phyloP scores from a whole-genome alignment of 2,888 invertebrate species.

The Sabatieria punctata region DNA sequence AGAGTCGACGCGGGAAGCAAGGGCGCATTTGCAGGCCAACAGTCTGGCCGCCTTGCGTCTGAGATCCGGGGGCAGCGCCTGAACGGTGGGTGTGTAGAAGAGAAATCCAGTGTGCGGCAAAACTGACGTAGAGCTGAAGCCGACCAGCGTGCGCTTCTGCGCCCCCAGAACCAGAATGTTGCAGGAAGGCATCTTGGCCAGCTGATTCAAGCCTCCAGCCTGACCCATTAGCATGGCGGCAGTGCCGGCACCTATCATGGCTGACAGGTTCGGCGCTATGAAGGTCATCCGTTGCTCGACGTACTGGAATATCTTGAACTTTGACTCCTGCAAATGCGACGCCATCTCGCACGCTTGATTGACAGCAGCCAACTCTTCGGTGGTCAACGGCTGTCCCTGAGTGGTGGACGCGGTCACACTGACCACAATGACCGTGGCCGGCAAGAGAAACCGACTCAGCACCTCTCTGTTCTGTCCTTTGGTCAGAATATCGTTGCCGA shows the following conservation, averaged over 20 bases:
- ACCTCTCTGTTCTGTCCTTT: constrained; percentile 68
- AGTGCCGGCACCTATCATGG: constrained; percentile 65
- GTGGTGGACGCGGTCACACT: constrained; percentile 99
- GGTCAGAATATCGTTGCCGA: constrained; percentile 65
- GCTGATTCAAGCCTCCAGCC: constrained; percentile 82
- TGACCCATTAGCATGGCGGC: constrained; percentile 88
- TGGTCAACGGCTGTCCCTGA: constrained; percentile 55
- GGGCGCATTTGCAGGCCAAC: constrained; percentile 75
- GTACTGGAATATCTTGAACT: constrained; percentile 77
- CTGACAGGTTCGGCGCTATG: constrained; percentile 91
- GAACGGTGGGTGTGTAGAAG: constrained; percentile 70
- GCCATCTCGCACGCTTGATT: constrained; percentile 39
- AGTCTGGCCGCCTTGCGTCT: constrained; percentile 79
- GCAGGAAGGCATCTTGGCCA: constrained; percentile 93
- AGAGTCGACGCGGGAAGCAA: constrained; percentile 88
- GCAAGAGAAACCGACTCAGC: constrained; percentile 75
- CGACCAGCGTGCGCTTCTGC: constrained; percentile 72
- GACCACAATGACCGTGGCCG: constrained; percentile 98
- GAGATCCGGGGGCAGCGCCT: constrained; percentile 69
- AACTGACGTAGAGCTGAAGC: constrained; percentile 79
- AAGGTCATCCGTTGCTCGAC: constrained; percentile 98
- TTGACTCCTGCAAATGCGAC: constrained; percentile 68
- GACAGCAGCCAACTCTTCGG: constrained; percentile 55
- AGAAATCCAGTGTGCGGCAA: constrained; percentile 66
- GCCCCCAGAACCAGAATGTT: constrained; percentile 75